Conservation (phyloP, 1,140 invertebrate species). For the Rhysida immarginata region DNA sequence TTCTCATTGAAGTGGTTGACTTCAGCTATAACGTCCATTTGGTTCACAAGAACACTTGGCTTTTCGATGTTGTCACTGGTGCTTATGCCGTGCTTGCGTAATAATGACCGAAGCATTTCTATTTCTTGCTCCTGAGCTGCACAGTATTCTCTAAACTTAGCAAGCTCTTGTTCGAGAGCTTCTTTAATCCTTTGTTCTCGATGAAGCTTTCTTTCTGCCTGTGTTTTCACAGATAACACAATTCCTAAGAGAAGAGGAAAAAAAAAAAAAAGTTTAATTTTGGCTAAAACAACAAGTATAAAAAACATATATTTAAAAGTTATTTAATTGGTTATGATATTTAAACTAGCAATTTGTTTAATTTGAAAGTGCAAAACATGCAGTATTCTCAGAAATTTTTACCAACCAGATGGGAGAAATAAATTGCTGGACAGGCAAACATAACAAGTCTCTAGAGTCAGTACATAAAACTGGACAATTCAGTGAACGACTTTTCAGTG, state of each 20-base stretch:
- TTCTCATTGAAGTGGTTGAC: conserved; percentile 5
- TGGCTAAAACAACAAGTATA: too few species aligned
- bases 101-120: neutral
- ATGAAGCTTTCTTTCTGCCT: conserved; percentile 26
- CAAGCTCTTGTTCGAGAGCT: conserved; percentile 27
- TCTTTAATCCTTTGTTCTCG: conserved; percentile 21
- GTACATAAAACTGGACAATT: too few species aligned
- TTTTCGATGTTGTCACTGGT: neutral
- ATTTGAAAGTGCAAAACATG: too few species aligned
- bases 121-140: conserved; percentile 7
- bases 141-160: conserved; percentile 24
- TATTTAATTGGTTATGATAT: too few species aligned
- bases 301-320: neutral
- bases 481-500: too few species aligned
- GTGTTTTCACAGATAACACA: conserved; percentile 28
- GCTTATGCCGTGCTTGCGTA: conserved; percentile 6
- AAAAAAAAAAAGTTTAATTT: too few species aligned
- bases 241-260: conserved; percentile 23
- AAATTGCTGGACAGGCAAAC: too few species aligned
- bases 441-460: too few species aligned
- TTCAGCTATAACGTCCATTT: conserved; percentile 7
- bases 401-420: too few species aligned
- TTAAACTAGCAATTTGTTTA: too few species aligned
- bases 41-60: neutral
- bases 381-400: too few species aligned